Conservation (phyloP, 2,888 invertebrate species). For the Sthenelais limicola region DNA sequence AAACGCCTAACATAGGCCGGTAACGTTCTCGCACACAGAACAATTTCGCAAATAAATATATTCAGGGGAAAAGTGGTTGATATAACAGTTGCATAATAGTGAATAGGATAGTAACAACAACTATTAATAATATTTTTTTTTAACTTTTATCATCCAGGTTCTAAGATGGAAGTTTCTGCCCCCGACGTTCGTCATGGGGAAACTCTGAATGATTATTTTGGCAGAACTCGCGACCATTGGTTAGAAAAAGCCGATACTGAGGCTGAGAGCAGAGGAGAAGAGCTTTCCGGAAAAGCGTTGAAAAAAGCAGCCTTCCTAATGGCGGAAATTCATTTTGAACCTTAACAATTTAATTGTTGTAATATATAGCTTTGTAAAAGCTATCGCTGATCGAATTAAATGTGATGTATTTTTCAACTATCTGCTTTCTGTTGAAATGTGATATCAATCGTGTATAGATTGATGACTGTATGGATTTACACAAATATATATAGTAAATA, state of each 20-base stretch:
- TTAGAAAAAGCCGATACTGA: slow-evolving; percentile 60
- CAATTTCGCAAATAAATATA: no score
- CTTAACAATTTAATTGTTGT: not conserved
- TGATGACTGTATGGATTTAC: no score
- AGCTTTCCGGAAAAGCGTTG: slow-evolving; percentile 59
- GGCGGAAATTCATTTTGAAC: slow-evolving; percentile 53
- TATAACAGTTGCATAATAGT: no score
- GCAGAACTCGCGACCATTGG: slow-evolving; percentile 66
- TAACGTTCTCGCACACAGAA: no score
- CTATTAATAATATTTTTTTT: not conserved
- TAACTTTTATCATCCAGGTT: not conserved
- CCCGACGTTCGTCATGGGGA: slow-evolving; percentile 60
- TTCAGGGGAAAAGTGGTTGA: slow-evolving; percentile 45
- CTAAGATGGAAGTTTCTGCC: slow-evolving; percentile 65
- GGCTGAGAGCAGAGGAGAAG: slow-evolving; percentile 62
- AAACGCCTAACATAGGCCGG: no score
- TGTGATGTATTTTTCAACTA: no score
- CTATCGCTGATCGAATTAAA: no score
- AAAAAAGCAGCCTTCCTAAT: slow-evolving; percentile 65
- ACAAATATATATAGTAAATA: no score
- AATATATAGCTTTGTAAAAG: no score
- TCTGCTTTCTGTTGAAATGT: no score
- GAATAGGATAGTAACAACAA: slow-evolving; percentile 13
- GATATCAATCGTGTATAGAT: no score
- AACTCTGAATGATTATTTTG: slow-evolving; percentile 60